Base-by-base conservation (phyloP, 2,113 vertebrate species). In the Ictalurus punctatus region DNA sequence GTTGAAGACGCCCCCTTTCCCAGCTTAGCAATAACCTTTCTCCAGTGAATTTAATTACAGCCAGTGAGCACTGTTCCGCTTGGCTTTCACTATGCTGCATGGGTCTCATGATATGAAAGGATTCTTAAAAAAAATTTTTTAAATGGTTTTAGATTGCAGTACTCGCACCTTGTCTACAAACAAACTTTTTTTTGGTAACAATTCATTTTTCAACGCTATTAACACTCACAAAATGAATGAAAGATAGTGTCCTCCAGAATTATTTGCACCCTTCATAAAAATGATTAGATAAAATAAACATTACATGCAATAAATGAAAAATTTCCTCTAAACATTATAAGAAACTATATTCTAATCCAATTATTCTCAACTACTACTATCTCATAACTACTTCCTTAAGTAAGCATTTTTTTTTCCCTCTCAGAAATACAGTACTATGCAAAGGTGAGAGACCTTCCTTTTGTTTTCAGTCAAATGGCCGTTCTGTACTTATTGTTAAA, bases 21-120 rank as follows among this genome's bases (percentile, higher is more conserved):
- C 79, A 90, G 91, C 90, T 91, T 90, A 91, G 85, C 71, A 69
- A 83, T 91, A 86, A 90, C 90, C 89, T 90, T 91, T 90, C 71
- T 89, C 61, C 63, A 67, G 76, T 81, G 69, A 86, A 86, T 93
- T 90, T 92, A 93, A 93, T 91, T 91, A 89, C n/a, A 90, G 86
- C 59, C 40, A 81, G 84, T 90, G 87, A 87, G 86, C 30, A 56
- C n/a, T 17, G 79, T 87, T 65, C 89, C 61, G 59, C 34, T 59
- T 82, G 85, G 89, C 78, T 84, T 85, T 34, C 71, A 44, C 34
- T 86, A 84, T 58, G 34, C 87, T 76, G 86, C 78, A 90, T 59
- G 67, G 34, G 78, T 85, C 65, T 80, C 82, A 84, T 71, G 30
- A 79, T 84, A 82, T 87, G 48, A 44, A 88, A 87, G 78, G 44